Evolutionary conservation across 2,797 vertebrate species (phyloP).

Genomic region (Etheostoma perlongum): DNA sequence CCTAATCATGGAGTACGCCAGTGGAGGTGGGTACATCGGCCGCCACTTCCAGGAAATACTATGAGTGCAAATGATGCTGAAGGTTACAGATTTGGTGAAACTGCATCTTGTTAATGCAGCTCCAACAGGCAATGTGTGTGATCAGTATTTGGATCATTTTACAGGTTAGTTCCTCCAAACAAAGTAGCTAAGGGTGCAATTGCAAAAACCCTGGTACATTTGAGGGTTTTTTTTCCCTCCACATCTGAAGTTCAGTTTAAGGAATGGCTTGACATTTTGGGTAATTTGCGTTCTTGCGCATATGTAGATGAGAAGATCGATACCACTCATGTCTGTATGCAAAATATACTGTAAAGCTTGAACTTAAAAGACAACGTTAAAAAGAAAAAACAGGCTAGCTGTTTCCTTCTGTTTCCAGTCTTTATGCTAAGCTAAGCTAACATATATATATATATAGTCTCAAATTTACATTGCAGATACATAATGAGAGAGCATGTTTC

Average conservation of each 20-base stretch:
- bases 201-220: background rate
- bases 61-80: slow-evolving; percentile 12
- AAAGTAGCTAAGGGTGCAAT: background rate
- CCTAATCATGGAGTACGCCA: slow-evolving; percentile 96
- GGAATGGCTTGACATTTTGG: background rate
- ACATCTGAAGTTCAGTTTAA: background rate
- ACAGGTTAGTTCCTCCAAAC: background rate
- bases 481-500: no score
- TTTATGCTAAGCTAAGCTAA: no score
- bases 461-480: no score
- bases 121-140: background rate
- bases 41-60: background rate
- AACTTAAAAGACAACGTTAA: no score
- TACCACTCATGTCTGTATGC: background rate
- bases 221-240: background rate
- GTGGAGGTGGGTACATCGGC: slow-evolving; percentile 87
- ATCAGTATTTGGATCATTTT: background rate
- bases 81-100: background rate
- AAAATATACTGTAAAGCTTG: background rate
- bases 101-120: background rate
- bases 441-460: no score
- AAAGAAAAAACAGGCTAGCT: background rate
- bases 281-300: background rate
- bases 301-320: background rate
- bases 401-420: background rate